A percentile compares a stretch with the other conserved stretches of the same genome.
phyloP scores from a whole-genome alignment of 2,888 invertebrate genomes.

The Pyrrhosoma nymphula region DNA sequence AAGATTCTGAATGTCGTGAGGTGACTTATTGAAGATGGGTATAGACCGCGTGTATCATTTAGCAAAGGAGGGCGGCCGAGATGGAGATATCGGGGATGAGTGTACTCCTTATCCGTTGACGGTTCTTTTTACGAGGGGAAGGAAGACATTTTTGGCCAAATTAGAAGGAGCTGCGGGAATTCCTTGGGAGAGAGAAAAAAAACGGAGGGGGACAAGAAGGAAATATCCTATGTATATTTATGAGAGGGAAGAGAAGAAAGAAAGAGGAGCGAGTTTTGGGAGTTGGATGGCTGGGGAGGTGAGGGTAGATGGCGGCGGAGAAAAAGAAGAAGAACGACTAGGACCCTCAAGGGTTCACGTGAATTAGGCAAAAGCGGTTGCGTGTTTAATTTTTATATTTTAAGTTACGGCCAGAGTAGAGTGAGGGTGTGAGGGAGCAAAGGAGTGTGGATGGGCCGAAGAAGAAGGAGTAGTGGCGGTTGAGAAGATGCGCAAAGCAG shows the following conservation, averaged over 20 bases:
- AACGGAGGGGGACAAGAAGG: not conserved
- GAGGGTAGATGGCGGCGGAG: not conserved
- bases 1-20: not conserved
- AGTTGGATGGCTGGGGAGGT: not conserved
- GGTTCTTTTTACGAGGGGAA: not conserved
- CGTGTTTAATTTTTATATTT: not conserved
- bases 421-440: not conserved
- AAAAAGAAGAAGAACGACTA: too few species aligned
- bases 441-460: not conserved
- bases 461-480: not conserved
- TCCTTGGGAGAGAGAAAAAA: not conserved
- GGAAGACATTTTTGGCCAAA: constrained; percentile 29
- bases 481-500: not conserved
- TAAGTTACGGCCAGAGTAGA: too few species aligned
- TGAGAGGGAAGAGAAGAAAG: not conserved
- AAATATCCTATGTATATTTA: constrained; percentile 58
- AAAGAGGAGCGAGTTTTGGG: not conserved
- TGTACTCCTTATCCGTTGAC: not conserved
- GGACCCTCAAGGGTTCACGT: not conserved
- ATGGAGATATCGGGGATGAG: too few species aligned
- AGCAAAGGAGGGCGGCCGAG: not conserved
- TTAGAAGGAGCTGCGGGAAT: not conserved
- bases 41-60: not conserved
- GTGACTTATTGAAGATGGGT: not conserved
- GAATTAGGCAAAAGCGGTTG: constrained; percentile 43